Evolutionary conservation across 2,113 vertebrate genomes (phyloP).

Genomic region (Saccopteryx bilineata): DNA sequence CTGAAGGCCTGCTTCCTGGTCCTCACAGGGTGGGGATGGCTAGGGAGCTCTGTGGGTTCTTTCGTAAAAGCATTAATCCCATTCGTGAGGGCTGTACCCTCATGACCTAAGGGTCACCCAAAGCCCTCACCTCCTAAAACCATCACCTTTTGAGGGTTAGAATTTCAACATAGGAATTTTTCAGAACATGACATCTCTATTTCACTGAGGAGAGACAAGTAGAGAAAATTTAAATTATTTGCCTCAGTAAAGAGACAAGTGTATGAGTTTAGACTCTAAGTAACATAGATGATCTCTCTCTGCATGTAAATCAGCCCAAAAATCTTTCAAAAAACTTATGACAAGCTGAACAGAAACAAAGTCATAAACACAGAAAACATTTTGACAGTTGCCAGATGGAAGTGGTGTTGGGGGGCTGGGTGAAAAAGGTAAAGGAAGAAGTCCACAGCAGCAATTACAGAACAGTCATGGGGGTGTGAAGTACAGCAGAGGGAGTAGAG

Average conservation of each 20-base stretch:
- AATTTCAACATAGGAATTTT: not conserved
- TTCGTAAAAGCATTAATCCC: not conserved
- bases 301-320: not conserved
- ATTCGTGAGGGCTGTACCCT: not conserved
- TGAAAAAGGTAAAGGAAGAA: not conserved
- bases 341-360: not conserved
- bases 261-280: not conserved
- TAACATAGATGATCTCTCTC: not conserved
- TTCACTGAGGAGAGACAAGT: not conserved
- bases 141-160: not conserved
- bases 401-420: not conserved
- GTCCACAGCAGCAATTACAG: not conserved
- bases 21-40: not conserved
- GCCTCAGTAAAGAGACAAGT: not conserved
- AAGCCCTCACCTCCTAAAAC: not conserved
- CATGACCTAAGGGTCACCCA: not conserved
- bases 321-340: slow-evolving; percentile 53
- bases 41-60: not conserved
- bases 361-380: not conserved
- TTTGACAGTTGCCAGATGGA: not conserved
- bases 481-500: not conserved
- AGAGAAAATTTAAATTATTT: slow-evolving; percentile 42
- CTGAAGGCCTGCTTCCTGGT: not conserved
- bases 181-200: not conserved
- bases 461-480: not conserved